These are phyloP conservation scores for Lutjanus erythropterus DNA, from an alignment of 2,113 vertebrate genomes.

Conservation along the genomic window DNA sequence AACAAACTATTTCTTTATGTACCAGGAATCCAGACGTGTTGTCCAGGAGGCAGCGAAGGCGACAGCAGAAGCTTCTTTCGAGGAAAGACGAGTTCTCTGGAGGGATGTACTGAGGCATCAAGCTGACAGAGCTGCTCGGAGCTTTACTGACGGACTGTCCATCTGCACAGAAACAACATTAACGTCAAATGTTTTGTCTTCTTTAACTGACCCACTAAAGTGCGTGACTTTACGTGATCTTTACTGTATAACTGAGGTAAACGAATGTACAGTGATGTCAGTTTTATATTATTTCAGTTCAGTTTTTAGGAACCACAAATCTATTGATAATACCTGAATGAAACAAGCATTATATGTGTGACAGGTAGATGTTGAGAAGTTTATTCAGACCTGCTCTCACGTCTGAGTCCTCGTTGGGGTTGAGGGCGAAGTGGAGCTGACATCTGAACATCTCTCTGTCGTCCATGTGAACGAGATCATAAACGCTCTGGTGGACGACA, in stretches of 20 bases:
- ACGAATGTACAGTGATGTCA: no score
- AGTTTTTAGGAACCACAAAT: no score
- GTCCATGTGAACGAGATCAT: conserved; percentile 79
- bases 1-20: neutral
- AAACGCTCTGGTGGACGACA: conserved; percentile 80
- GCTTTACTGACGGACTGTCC: neutral
- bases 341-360: neutral
- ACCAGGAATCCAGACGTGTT: conserved; percentile 85
- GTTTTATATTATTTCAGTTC: no score
- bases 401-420: conserved; percentile 37
- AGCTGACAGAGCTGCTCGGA: neutral
- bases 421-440: conserved; percentile 79
- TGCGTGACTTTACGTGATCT: neutral
- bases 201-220: neutral
- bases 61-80: conserved; percentile 84
- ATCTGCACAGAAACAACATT: conserved; percentile 1
- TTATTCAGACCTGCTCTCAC: neutral
- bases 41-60: conserved; percentile 85
- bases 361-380: no score
- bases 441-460: conserved; percentile 75
- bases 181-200: neutral
- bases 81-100: conserved; percentile 84
- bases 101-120: conserved; percentile 65
- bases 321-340: neutral
- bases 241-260: neutral